Base-by-base conservation (phyloP, 2,113 vertebrate genomes). In the Bucco capensis region DNA sequence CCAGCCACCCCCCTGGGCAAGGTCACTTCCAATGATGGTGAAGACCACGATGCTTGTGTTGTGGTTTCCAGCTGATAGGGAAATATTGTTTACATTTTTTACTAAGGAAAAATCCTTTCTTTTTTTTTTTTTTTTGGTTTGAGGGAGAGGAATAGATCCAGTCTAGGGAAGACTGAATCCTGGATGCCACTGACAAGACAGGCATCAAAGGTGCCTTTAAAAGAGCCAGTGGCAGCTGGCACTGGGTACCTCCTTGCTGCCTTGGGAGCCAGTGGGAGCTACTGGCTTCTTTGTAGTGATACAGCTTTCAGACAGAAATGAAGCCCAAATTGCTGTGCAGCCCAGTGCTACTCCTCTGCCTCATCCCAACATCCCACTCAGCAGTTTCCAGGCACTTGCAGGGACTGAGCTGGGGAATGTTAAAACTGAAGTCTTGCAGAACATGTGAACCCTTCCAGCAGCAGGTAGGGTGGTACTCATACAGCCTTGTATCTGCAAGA, bases 11-110 rank as follows among this genome's bases (percentile, higher is more conserved):
- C 94, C 91, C 93, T 96, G 95, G 96, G 92, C n/a, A 0, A 89
- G 81, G 74, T 89, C 82, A 92, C 47, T 83, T 95, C 92, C 93
- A 93, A 90, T 87, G 92, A 94, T 24, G n/a, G 67, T 24, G 58
- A 92, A 74, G 33, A 21, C 62, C 51, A 35, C 6, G 2, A 21
- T 0, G 0, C 28, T 89, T 61, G 70, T 38, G 66, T 90, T 66
- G 93, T 62, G 86, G 54, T 83, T 96, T 93, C 84, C 79, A 80
- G 56, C 53, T 57, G 80, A 83, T 87, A 88, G 46, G 85, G 70
- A 82, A 90, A 86, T 72, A 80, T 31, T 96, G 95, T 96, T 96
- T 96, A 96, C 95, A 92, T 94, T 85, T 94, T 70, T 79, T 84
- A 73, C 57, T 69, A 67, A 61, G 80, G 37, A 83, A 23, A 51